Evolutionary conservation across 2,888 invertebrate species (phyloP).

Genomic region (Molanna angustata): DNA sequence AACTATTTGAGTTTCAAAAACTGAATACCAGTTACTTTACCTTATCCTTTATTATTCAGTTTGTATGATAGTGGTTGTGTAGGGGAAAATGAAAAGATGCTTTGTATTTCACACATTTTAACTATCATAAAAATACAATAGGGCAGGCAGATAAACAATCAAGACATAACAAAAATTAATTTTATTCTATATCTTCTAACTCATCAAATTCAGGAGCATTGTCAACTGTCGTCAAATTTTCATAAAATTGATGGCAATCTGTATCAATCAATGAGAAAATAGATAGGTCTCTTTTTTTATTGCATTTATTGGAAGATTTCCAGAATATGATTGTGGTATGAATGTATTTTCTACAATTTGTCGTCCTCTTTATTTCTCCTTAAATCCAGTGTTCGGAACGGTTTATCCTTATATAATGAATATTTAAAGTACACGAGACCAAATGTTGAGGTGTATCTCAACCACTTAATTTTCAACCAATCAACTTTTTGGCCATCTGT

Average conservation of each 20-base stretch:
- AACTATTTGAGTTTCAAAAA: no score
- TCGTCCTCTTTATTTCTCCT: neutral
- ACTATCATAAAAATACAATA: no score
- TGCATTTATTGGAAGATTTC: conserved; percentile 1
- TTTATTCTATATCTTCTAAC: neutral
- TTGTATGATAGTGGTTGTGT: no score
- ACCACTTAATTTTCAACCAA: conserved; percentile 2
- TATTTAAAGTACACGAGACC: conserved; percentile 2
- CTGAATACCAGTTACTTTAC: no score
- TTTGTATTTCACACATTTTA: no score
- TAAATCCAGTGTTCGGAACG: conserved; percentile 2
- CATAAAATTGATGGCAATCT: neutral
- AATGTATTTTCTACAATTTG: neutral
- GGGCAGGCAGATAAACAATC: no score
- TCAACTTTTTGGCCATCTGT: neutral
- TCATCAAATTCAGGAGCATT: neutral
- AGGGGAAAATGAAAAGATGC: no score
- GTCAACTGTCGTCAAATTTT: neutral
- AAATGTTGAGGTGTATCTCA: neutral
- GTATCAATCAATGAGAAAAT: conserved; percentile 3
- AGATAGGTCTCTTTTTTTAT: neutral
- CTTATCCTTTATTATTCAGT: no score
- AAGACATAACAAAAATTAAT: no score
- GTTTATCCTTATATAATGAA: conserved; percentile 1
- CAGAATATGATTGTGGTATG: neutral